These are phyloP conservation scores for Daboia siamensis DNA, from an alignment of 2,113 vertebrate genomes.

Conservation along the genomic window DNA sequence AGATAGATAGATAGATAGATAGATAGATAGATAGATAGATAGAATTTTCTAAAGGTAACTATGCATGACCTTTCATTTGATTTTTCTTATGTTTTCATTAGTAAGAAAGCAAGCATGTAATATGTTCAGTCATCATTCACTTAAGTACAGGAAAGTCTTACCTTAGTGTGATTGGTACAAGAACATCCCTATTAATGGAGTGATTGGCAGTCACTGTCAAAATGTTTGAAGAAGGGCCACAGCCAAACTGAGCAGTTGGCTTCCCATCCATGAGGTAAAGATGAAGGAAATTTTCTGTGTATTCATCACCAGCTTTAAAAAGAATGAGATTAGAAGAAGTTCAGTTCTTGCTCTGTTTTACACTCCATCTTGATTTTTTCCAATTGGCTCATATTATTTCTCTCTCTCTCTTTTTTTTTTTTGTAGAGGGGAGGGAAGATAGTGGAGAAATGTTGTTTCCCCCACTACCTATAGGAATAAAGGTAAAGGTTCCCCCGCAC, in stretches of 20 bases:
- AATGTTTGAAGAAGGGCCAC: slow-evolving; percentile 65
- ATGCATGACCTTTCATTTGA: slow-evolving; percentile 4
- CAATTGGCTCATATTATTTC: not conserved
- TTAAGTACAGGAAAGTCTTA: slow-evolving; percentile 51
- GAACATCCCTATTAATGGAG: slow-evolving; percentile 63
- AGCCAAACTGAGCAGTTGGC: slow-evolving; percentile 71
- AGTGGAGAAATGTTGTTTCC: not conserved
- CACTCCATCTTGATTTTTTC: not conserved
- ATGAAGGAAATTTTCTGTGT: slow-evolving; percentile 78
- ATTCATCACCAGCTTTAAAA: slow-evolving; percentile 74
- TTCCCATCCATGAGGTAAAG: slow-evolving; percentile 80
- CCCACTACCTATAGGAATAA: not conserved
- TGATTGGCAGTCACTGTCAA: slow-evolving; percentile 67
- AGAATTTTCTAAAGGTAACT: not conserved
- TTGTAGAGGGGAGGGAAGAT: not conserved
- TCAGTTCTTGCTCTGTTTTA: not conserved
- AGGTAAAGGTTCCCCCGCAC: no score
- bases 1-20: no score
- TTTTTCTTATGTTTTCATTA: not conserved
- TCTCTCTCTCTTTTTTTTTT: not conserved
- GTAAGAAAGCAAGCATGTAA: not conserved
- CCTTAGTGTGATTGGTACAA: slow-evolving; percentile 71
- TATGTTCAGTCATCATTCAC: not conserved
- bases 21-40: not conserved
- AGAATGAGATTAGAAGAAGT: slow-evolving; percentile 24